Percentiles rank a stretch among this genome's conserved stretches.
Evolutionary conservation across 2,888 invertebrate species (phyloP).

Genomic region (Zygaena filipendulae): DNA sequence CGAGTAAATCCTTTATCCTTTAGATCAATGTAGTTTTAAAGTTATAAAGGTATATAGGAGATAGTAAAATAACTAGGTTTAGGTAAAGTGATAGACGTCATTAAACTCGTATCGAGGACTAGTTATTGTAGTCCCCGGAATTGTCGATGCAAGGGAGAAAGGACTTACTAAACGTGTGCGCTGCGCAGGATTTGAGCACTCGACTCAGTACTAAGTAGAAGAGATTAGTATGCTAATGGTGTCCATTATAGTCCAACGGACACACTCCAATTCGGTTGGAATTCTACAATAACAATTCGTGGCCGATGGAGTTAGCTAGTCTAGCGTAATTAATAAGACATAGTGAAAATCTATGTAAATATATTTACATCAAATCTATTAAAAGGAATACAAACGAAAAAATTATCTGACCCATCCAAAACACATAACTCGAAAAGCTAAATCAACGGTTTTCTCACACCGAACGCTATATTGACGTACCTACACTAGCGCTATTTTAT

Average conservation of each 20-base stretch:
- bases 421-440: conserved; percentile 47
- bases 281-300: conserved; percentile 53
- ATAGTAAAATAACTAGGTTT: no score
- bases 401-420: conserved; percentile 64
- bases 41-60: no score
- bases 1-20: no score
- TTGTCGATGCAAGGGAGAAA: conserved; percentile 43
- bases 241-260: conserved; percentile 40
- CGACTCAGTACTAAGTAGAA: conserved; percentile 55
- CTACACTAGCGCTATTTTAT: no score
- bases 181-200: conserved; percentile 39
- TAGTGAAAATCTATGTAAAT: conserved; percentile 46
- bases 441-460: conserved; percentile 30
- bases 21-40: no score
- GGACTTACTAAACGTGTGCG: conserved; percentile 38
- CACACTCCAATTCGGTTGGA: conserved; percentile 28
- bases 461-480: conserved; percentile 36
- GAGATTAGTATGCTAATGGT: conserved; percentile 61
- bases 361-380: no score
- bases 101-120: no score
- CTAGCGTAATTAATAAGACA: conserved; percentile 42
- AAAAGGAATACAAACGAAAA: no score
- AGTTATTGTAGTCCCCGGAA: no score
- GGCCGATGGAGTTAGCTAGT: conserved; percentile 58
- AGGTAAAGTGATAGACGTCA: no score